Evolutionary conservation across 2,113 vertebrate genomes (phyloP).

Genomic region (Toxotes chatareus): DNA sequence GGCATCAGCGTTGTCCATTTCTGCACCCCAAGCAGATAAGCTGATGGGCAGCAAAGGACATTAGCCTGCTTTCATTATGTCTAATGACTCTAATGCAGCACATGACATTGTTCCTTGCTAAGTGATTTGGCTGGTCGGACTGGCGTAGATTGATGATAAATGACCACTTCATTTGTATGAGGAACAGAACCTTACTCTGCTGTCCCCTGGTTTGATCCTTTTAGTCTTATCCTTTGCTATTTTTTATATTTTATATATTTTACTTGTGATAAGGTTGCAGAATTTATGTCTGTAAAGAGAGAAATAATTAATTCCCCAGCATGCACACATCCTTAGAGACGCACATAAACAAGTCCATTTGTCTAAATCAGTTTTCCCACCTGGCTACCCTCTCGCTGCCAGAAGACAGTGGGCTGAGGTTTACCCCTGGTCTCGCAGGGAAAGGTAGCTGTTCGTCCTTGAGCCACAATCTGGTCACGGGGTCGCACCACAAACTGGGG

Average conservation of each 20-base stretch:
- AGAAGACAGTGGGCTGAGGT: slow-evolving; percentile 98
- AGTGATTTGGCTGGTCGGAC: slow-evolving; percentile 86
- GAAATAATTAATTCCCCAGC: background rate
- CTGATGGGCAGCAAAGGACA: slow-evolving; percentile 89
- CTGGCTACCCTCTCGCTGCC: slow-evolving; percentile 98
- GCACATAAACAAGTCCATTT: background rate
- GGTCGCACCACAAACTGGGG: slow-evolving; percentile 98
- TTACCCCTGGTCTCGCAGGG: slow-evolving; percentile 98
- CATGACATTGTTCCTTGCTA: slow-evolving; percentile 86
- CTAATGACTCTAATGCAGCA: slow-evolving; percentile 94
- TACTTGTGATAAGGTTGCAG: background rate
- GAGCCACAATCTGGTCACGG: slow-evolving; percentile 96
- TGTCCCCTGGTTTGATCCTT: slow-evolving; percentile 83
- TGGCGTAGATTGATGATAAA: slow-evolving; percentile 90
- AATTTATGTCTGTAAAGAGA: slow-evolving; percentile 4
- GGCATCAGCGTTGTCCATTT: slow-evolving; percentile 75
- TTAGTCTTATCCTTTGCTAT: slow-evolving; percentile 31
- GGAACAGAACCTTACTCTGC: slow-evolving; percentile 83
- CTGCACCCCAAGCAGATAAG: slow-evolving; percentile 89
- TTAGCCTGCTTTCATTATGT: slow-evolving; percentile 94
- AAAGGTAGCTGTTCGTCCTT: slow-evolving; percentile 94
- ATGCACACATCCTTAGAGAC: background rate
- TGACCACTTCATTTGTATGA: slow-evolving; percentile 92
- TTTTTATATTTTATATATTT: slow-evolving; percentile 48
- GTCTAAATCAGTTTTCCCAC: slow-evolving; percentile 77